Base-by-base conservation (phyloP, 2,888 invertebrate species). In the Mechanitis messenoides region DNA sequence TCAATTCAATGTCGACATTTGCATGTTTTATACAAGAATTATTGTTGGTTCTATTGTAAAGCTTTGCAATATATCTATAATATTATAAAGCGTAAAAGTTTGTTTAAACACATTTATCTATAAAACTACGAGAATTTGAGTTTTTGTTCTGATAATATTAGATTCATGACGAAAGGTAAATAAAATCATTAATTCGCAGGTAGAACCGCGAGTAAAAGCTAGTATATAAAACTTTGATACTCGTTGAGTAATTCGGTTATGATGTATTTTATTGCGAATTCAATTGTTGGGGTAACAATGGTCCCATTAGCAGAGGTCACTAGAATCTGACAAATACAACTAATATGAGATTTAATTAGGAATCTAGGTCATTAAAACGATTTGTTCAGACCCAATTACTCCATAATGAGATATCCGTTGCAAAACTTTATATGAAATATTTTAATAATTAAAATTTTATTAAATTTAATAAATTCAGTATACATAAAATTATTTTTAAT, bases 221-320 rank as follows among this genome's bases (percentile, higher is more conserved):
- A 87, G 79, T 86, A 86, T 88, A 87, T 85, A 84, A 79, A 72
- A 68, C 69, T 62, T 74, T 76, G 76, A 77, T 81, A 83, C 74
- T 77, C 20, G 81, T 88, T 86, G 85, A 75, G 86, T 82, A 87
- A 88, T 80, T 78, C 75, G 74, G 76, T 81, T 79, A 77, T 72
- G 64, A 68, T 66, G 67, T 68, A 65, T 68, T 65, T 55, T 69
- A 72, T 85, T 85, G 83, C 82, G 81, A 84, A 86, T 72, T 72
- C 77, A 76, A 78, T 81, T 79, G 75, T 75, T 75, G 72, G 73
- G 69, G 73, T 73, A 79, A 79, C 79, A 81, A 79, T 80, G 73
- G 79, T 72, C 72, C 70, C 72, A 72, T 77, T 76, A 74, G 69
- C 70, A 78, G 80, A 84, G 83, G 83, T 84, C 83, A 78, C 68